phyloP scores from a whole-genome alignment of 92 coral and sea anemone species.

The Desmophyllum pertusum region DNA sequence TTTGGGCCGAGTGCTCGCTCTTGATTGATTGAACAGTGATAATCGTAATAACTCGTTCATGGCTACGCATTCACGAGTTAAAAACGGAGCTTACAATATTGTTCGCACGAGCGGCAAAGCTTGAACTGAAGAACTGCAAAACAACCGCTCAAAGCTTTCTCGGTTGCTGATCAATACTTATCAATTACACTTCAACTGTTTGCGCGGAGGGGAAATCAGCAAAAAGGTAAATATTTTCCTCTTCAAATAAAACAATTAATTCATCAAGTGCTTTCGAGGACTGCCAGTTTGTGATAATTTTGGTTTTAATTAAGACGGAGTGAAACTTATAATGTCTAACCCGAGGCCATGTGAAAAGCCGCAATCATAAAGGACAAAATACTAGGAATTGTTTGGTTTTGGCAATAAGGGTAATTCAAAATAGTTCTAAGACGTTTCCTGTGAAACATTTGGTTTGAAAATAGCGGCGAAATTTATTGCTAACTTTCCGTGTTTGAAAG shows the following conservation, averaged over 20 bases:
- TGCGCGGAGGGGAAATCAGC: neutral
- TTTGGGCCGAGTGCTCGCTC: no score
- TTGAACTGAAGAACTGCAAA: no score
- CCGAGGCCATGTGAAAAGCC: slow-evolving; percentile 3
- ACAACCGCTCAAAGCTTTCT: neutral
- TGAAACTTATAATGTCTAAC: neutral
- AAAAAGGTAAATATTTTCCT: slow-evolving; percentile 14
- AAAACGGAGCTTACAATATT: no score
- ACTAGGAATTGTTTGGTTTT: neutral
- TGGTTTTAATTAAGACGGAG: neutral
- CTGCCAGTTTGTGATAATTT: neutral
- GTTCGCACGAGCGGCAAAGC: no score
- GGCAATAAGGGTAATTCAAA: neutral
- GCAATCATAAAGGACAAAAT: neutral
- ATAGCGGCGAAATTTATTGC: neutral
- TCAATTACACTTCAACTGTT: neutral
- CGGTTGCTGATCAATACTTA: neutral
- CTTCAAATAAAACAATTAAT: slow-evolving; percentile 25
- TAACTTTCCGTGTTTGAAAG: neutral
- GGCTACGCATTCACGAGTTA: no score
- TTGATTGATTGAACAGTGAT: no score
- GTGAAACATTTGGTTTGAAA: neutral
- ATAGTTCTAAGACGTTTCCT: neutral
- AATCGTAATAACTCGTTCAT: no score
- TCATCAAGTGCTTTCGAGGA: neutral